phyloP scores from a whole-genome alignment of 2,797 vertebrate genomes.

The Chloroceryle inda region DNA sequence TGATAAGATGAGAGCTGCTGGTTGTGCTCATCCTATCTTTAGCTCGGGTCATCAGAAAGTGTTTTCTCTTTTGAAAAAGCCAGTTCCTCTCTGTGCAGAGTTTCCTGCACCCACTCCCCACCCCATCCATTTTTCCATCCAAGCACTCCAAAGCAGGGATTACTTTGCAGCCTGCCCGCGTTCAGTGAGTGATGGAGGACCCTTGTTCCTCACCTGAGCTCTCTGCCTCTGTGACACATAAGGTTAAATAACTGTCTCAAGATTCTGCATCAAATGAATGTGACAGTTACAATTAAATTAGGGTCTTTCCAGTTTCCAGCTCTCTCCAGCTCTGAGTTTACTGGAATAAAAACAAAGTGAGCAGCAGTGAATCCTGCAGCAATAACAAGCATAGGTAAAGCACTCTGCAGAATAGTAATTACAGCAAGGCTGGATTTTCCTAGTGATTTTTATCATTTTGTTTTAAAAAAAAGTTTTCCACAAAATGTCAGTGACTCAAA shows the following conservation, averaged over 20 bases:
- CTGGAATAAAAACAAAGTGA: not conserved
- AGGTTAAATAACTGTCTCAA: accelerated
- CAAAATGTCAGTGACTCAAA: not conserved
- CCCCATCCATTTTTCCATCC: not conserved
- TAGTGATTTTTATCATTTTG: not conserved
- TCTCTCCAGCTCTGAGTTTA: not conserved
- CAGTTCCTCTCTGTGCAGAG: not conserved
- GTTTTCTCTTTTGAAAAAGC: not conserved
- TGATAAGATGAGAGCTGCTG: not conserved
- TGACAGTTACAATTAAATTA: not conserved
- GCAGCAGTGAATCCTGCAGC: not conserved
- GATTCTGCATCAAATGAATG: not conserved
- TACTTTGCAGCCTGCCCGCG: not conserved
- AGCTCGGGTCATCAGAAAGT: constrained; percentile 1
- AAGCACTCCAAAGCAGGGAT: not conserved
- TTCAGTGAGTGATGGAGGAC: not conserved
- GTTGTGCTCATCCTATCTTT: constrained; percentile 35
- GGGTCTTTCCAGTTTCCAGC: not conserved
- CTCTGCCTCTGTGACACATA: accelerated
- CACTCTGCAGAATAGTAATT: not conserved
- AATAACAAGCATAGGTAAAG: not conserved
- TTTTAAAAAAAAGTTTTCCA: accelerated
- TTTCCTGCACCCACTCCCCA: accelerated
- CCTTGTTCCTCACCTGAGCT: not conserved
- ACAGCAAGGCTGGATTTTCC: not conserved